phyloP scores from a whole-genome alignment of 1,140 invertebrate genomes.

The Cyclargus thomasi region DNA sequence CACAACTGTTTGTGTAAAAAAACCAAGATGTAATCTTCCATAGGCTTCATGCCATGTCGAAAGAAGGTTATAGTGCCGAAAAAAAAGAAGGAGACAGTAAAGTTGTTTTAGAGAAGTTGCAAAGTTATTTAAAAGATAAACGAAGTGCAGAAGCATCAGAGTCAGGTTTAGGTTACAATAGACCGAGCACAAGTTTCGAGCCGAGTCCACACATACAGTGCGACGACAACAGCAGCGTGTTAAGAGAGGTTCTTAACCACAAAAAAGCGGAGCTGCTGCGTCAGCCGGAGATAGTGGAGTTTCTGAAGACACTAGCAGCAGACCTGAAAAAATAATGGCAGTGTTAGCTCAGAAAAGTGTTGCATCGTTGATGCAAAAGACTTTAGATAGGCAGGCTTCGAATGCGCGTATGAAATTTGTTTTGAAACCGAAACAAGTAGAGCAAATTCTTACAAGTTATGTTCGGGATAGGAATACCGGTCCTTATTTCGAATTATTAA shows the following conservation, averaged over 20 bases:
- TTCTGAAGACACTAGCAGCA: constrained; percentile 58
- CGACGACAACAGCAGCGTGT: constrained; percentile 61
- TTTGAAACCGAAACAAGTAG: constrained; percentile 57
- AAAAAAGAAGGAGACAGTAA: constrained; percentile 68
- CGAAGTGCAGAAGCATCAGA: constrained; percentile 52
- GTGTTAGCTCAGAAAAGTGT: constrained; percentile 59
- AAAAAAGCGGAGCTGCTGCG: constrained; percentile 67
- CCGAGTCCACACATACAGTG: constrained; percentile 40
- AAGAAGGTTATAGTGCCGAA: constrained; percentile 69
- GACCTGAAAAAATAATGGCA: constrained; percentile 65
- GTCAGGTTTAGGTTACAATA: constrained; percentile 39
- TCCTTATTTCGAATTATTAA: constrained; percentile 59
- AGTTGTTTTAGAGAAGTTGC: constrained; percentile 67
- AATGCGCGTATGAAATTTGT: constrained; percentile 48
- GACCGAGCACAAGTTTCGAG: constrained; percentile 63
- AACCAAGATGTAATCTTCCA: constrained; percentile 34
- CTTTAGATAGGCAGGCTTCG: constrained; percentile 54
- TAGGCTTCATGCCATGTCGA: constrained; percentile 50
- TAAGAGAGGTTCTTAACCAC: constrained; percentile 67
- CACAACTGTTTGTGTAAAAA: not conserved
- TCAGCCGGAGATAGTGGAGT: constrained; percentile 62
- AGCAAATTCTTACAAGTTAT: constrained; percentile 49
- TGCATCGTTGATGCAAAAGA: constrained; percentile 64
- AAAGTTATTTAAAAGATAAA: constrained; percentile 71
- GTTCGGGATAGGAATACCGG: constrained; percentile 43